Evolutionary conservation across 2,888 invertebrate genomes (phyloP), one percentile per base, ranked within the genome.

Genomic region (Saturnia pavonia): DNA sequence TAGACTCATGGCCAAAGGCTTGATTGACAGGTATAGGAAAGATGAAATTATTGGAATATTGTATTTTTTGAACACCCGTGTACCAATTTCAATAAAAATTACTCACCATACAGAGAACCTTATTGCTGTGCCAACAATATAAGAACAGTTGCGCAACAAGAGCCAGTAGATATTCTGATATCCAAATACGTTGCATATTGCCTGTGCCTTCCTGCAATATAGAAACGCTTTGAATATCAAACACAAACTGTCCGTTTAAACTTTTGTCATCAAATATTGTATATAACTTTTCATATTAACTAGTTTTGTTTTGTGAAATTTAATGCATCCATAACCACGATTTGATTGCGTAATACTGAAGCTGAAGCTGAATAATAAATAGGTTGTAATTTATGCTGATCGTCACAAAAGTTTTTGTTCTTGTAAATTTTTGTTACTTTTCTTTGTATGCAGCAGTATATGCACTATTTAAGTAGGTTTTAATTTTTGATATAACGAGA

Each of bases 41-140:
- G 2, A 34, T 34, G 34, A 34, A 4, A 6, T 34, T 34, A 34
- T 34, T 2, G 34, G 6, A 6, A 34, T 6, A 34, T 34, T 34
- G 6, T 4, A 34, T 34, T 34, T 34, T 2, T 34, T 34, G 34
- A 4, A 34, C 34, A 2, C 6, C 34, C 34, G 34, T 34, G 6
- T 34, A 34, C 6, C 6, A 2, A 34, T 34, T 34, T 34, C 34
- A 34, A 34, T 34, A 34, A 34, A 34, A 34, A 34, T 27, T 70
- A 82, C 81, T 45, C 74, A 94, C 94, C 88, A 86, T 89, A 60
- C 81, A 74, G 1, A 88, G 80, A 2, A 94, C 89, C 75, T 89
- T 86, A 76, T 91, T 94, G 74, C 91, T 88, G 74, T 94, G 94
- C 94, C 94, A 94, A 74, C 94, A 94, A 76, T 92, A 94, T 9